A percentile compares a stretch with the other conserved stretches of the same genome.
Evolutionary conservation across 2,888 invertebrate genomes (phyloP).

Genomic region (Notodonta ziczac): DNA sequence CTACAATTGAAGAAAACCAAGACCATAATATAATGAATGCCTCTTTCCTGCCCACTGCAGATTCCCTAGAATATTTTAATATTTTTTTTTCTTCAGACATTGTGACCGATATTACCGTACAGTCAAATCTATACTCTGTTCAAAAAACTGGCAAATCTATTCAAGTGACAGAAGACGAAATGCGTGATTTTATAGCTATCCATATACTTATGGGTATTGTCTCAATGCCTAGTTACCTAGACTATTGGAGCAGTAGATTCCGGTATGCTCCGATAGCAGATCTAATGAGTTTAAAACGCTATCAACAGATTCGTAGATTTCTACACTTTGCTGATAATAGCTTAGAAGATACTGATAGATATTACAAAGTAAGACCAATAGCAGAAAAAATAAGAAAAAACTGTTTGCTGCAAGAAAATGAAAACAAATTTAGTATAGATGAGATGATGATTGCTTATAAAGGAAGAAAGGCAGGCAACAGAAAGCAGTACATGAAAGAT

Average conservation of each 20-base stretch:
- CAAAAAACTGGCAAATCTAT: constrained; percentile 29
- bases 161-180: constrained; percentile 25
- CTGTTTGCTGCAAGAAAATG: constrained; percentile 32
- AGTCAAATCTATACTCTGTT: constrained; percentile 28
- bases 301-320: constrained; percentile 35
- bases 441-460: constrained; percentile 57
- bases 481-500: constrained; percentile 45
- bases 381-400: constrained; percentile 37
- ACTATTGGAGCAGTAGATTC: constrained; percentile 31
- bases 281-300: constrained; percentile 40
- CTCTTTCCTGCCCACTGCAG: background rate
- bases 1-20: constrained; percentile 2
- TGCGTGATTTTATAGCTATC: constrained; percentile 40
- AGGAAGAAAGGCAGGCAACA: constrained; percentile 45
- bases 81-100: constrained; percentile 26
- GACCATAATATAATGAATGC: too few species aligned
- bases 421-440: constrained; percentile 43
- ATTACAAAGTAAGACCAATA: constrained; percentile 18
- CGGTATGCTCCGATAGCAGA: constrained; percentile 31
- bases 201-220: constrained; percentile 43
- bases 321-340: constrained; percentile 44
- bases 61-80: constrained; percentile 13
- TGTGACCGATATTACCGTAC: constrained; percentile 21
- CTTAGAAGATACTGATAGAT: constrained; percentile 18
- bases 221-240: constrained; percentile 31